phyloP scores from a whole-genome alignment of 1,140 invertebrate species.

The Gonioctena quinquepunctata region DNA sequence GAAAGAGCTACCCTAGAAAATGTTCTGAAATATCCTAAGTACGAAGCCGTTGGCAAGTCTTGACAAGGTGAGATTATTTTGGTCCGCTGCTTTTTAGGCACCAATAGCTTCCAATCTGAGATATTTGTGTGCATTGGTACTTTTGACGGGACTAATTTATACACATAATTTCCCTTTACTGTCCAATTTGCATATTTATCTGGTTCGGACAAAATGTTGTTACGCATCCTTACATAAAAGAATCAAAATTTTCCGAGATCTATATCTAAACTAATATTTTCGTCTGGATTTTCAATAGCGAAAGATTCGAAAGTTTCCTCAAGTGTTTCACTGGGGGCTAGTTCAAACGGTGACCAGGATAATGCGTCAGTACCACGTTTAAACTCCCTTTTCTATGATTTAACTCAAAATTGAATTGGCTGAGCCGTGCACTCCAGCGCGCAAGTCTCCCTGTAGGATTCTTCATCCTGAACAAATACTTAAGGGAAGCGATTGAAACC shows the following conservation, averaged over 20 bases:
- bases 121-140: neutral
- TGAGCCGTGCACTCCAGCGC: slow-evolving; percentile 54
- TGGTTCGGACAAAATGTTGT: slow-evolving; percentile 1
- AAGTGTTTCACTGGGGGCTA: too few species aligned
- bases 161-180: slow-evolving; percentile 1
- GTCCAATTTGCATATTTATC: slow-evolving; percentile 1
- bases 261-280: neutral
- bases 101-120: slow-evolving; percentile 22
- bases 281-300: neutral
- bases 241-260: neutral
- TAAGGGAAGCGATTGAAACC: slow-evolving; percentile 34
- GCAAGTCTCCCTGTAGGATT: slow-evolving; percentile 53
- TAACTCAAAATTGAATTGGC: slow-evolving; percentile 53
- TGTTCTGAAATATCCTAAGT: slow-evolving; percentile 19
- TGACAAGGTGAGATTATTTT: slow-evolving; percentile 8
- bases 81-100: slow-evolving; percentile 9
- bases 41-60: slow-evolving; percentile 2
- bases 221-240: slow-evolving; percentile 1
- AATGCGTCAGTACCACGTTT: slow-evolving; percentile 11
- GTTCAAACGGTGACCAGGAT: slow-evolving; percentile 3
- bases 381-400: slow-evolving; percentile 47
- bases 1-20: neutral
- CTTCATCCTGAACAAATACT: slow-evolving; percentile 42
- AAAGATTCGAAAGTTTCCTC: too few species aligned
- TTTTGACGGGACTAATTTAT: slow-evolving; percentile 5